Percentiles rank a stretch among this genome's conserved stretches.
These are phyloP conservation scores for Sarcophaga variegata DNA, from an alignment of 2,888 invertebrate genomes.

Conservation along the genomic window DNA sequence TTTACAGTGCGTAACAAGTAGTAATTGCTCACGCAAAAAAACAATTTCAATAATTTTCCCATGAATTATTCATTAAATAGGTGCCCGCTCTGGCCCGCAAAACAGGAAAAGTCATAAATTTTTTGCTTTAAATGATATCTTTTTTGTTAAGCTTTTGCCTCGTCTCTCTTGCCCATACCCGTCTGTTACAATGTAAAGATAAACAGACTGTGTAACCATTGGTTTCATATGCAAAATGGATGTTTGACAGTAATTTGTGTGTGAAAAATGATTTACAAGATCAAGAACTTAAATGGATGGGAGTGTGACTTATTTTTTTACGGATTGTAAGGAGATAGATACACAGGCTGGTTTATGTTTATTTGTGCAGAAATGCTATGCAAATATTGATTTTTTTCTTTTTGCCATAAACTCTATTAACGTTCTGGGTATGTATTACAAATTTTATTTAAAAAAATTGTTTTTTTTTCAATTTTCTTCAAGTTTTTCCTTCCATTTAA, in stretches of 20 bases:
- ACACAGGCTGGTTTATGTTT: background rate
- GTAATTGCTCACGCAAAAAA: slow-evolving; percentile 51
- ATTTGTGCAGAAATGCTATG: background rate
- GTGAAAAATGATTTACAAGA: slow-evolving; percentile 40
- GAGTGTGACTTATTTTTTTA: background rate
- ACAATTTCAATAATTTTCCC: slow-evolving; percentile 17
- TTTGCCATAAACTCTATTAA: background rate
- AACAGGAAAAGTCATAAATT: background rate
- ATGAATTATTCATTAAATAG: background rate
- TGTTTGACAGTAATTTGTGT: slow-evolving; percentile 28
- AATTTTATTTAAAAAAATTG: background rate
- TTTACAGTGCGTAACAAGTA: slow-evolving; percentile 3
- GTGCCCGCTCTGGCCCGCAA: no score
- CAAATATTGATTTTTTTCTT: background rate
- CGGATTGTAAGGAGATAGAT: background rate
- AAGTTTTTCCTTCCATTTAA: background rate
- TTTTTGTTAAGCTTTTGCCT: background rate
- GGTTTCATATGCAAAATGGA: slow-evolving; percentile 1
- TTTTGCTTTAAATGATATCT: no score
- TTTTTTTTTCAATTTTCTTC: background rate
- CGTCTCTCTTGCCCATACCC: no score
- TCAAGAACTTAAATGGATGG: background rate
- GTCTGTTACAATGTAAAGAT: background rate
- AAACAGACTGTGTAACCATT: background rate
- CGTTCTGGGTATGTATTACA: background rate